Conservation (phyloP, 2,797 vertebrate species). For the Poeciliopsis gracilis region DNA sequence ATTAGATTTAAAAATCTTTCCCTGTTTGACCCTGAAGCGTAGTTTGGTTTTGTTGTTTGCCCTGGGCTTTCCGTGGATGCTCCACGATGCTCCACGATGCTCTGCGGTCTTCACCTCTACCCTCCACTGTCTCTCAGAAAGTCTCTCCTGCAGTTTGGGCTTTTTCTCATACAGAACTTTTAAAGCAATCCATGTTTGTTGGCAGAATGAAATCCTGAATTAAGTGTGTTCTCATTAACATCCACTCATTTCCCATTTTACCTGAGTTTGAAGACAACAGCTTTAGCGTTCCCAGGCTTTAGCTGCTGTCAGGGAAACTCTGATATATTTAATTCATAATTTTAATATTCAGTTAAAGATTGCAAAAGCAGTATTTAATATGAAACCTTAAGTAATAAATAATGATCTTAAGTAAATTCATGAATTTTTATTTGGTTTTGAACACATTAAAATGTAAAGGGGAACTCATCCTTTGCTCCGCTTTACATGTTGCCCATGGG, state of each 20-base stretch:
- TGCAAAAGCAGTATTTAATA: too few species aligned
- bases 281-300: background rate
- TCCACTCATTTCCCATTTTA: background rate
- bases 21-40: background rate
- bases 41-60: background rate
- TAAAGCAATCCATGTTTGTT: background rate
- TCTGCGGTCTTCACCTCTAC: background rate
- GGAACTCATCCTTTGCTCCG: too few species aligned
- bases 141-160: background rate
- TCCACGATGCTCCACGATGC: background rate
- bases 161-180: background rate
- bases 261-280: background rate
- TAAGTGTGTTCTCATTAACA: background rate
- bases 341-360: too few species aligned
- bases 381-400: too few species aligned
- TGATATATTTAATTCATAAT: too few species aligned
- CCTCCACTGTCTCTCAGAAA: background rate
- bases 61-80: background rate
- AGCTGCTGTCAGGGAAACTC: too few species aligned
- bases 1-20: background rate
- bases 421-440: too few species aligned
- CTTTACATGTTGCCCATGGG: too few species aligned
- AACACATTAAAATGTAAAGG: too few species aligned
- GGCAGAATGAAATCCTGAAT: background rate
- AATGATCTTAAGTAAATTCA: too few species aligned